A percentile compares a stretch with the other conserved stretches of the same genome.
Conservation (phyloP, 2,797 vertebrate species). For the Onychomys leucogaster region DNA sequence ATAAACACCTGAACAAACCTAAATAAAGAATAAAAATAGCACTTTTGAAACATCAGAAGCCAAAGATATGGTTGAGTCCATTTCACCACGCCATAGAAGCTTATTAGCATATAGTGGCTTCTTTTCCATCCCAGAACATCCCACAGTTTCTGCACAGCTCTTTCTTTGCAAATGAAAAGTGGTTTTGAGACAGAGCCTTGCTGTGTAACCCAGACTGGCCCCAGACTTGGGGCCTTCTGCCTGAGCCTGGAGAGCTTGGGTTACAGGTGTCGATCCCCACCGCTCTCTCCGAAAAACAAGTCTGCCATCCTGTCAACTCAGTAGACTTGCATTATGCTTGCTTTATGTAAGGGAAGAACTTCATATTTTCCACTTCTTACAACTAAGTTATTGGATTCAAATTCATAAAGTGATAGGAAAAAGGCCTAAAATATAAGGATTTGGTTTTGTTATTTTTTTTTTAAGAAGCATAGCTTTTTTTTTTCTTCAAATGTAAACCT, state of each 20-base stretch:
- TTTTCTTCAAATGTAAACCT: constrained; percentile 54
- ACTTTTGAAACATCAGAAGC: constrained; percentile 18
- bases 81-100: constrained; percentile 12
- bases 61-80: neutral
- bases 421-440: constrained; percentile 38
- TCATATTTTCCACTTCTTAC: constrained; percentile 51
- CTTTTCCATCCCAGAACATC: neutral
- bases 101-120: neutral
- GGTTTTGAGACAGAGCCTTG: neutral
- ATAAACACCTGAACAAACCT: neutral
- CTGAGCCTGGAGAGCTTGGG: neutral
- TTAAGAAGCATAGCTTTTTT: constrained; percentile 36
- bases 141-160: neutral
- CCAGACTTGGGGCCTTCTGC: neutral
- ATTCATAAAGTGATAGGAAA: constrained; percentile 50
- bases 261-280: neutral
- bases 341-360: neutral
- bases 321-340: neutral
- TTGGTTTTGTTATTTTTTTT: constrained; percentile 52
- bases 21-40: neutral
- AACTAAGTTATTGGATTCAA: constrained; percentile 60
- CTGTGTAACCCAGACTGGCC: neutral
- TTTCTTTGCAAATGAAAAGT: neutral
- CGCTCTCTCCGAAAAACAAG: neutral
- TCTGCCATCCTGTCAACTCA: neutral